Evolutionary conservation across 1,140 invertebrate species (phyloP), one percentile per base, ranked within the genome.

Genomic region (Heliconius hermathena): DNA sequence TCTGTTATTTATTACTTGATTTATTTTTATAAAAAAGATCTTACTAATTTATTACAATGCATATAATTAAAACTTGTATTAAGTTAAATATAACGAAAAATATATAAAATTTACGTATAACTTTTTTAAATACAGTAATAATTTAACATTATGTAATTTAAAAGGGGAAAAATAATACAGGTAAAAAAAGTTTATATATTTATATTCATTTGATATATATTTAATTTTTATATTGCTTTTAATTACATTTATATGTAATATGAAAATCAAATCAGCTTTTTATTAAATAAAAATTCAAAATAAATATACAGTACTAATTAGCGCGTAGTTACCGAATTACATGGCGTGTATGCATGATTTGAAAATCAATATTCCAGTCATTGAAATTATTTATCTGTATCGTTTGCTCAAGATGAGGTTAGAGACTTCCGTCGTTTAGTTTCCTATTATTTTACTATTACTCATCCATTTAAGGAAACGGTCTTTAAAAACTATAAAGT

Each of bases 371-470:
- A 83, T 33, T 46, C 26, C 11, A 66, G 9, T 33, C n/a, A n/a
- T 57, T 82, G n/a, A 76, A 33, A 70, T 76, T 60, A 79, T 38
- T 74, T 77, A 79, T 73, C 79, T 73, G 79, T 41, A 38, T 36
- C 57, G 46, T 74, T 66, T 54, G 49, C 33, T 52, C 38, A 75
- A 81, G 60, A 73, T 77, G 82, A 77, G 54, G 77, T 71, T 79
- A 71, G 22, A 76, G 81, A 92, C 83, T 91, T 94, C 93, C 93
- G 93, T 84, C 88, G 85, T 88, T 90, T 89, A 87, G 92, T 87
- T 88, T 90, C 87, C 88, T 85, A 87, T 88, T 91, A 88, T 82
- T 87, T 89, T 88, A 89, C 81, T 87, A 83, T 87, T 87, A 87
- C 77, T 84, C 83, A 81, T 85, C 81, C 81, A 87, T 70, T 80